These are phyloP conservation scores for Calonectris borealis DNA, from an alignment of 2,113 vertebrate species.

Conservation along the genomic window DNA sequence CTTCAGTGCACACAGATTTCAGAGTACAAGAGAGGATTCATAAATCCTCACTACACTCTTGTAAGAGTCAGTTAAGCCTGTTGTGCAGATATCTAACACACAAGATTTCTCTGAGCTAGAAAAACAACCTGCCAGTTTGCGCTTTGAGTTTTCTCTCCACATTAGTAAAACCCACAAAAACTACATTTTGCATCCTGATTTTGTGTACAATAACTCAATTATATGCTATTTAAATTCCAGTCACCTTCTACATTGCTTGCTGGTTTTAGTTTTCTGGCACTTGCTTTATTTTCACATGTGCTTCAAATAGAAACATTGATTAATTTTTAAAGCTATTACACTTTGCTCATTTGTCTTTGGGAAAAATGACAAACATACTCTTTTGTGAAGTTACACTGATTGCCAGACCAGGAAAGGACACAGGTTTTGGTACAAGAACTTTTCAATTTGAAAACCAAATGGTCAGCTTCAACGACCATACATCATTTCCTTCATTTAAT, in stretches of 20 bases:
- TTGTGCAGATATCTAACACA: background rate
- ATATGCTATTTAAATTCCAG: slow-evolving; percentile 1
- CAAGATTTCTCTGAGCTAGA: background rate
- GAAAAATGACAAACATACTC: background rate
- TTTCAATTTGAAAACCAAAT: background rate
- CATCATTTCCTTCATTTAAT: background rate
- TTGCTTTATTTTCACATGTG: slow-evolving; percentile 2
- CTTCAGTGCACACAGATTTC: background rate
- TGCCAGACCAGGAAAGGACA: background rate
- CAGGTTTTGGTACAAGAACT: background rate
- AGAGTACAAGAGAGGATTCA: background rate
- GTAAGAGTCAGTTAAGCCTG: background rate
- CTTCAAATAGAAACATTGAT: slow-evolving; percentile 4
- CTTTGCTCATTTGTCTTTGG: background rate
- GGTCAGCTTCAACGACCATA: background rate
- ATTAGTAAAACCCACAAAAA: background rate
- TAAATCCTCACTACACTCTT: background rate
- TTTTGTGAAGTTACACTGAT: background rate
- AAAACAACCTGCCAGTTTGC: background rate
- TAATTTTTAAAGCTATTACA: background rate
- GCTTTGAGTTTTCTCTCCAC: background rate
- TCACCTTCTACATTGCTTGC: background rate
- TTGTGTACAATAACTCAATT: background rate
- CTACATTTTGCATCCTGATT: background rate
- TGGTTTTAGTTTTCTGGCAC: background rate